Percentiles rank a stretch among this genome's conserved stretches.
Conservation (phyloP, 2,888 invertebrate genomes). For the Eugnorisma glareosa region DNA sequence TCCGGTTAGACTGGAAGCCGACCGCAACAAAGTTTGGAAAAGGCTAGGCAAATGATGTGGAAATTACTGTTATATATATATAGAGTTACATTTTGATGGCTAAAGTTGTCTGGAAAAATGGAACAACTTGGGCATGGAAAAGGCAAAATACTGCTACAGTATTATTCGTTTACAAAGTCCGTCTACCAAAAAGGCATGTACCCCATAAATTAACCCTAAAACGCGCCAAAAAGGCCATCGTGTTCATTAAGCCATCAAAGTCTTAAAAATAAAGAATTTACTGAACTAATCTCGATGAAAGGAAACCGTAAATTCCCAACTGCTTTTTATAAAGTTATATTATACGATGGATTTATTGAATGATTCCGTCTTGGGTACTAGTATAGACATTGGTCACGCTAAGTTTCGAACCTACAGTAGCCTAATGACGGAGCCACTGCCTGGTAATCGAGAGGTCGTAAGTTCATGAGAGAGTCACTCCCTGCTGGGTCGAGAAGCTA, state of each 20-base stretch:
- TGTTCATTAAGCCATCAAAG: slow-evolving; percentile 40
- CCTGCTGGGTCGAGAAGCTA: slow-evolving; percentile 2
- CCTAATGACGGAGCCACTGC: slow-evolving; percentile 25
- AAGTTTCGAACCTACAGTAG: slow-evolving; percentile 10
- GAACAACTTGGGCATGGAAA: not conserved
- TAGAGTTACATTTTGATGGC: not conserved
- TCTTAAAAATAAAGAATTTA: slow-evolving; percentile 31
- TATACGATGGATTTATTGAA: not conserved
- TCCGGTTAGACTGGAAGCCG: too few relatives aligned
- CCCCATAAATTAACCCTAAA: slow-evolving; percentile 46
- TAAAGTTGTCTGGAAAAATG: not conserved
- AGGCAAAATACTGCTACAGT: not conserved
- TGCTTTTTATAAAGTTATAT: slow-evolving; percentile 33
- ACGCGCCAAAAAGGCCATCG: slow-evolving; percentile 18
- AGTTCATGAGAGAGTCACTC: slow-evolving; percentile 34
- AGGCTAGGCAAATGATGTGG: too few relatives aligned
- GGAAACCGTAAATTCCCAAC: slow-evolving; percentile 40
- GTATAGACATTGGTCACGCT: slow-evolving; percentile 51
- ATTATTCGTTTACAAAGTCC: not conserved
- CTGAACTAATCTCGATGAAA: slow-evolving; percentile 51
- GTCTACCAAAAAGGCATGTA: not conserved
- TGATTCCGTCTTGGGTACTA: slow-evolving; percentile 12
- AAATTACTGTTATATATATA: not conserved
- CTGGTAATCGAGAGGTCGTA: slow-evolving; percentile 36
- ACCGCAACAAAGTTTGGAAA: too few relatives aligned